Evolutionary conservation across 2,797 vertebrate genomes (phyloP), one percentile per base, ranked within the genome.

Genomic region (Pitangus sulphuratus): DNA sequence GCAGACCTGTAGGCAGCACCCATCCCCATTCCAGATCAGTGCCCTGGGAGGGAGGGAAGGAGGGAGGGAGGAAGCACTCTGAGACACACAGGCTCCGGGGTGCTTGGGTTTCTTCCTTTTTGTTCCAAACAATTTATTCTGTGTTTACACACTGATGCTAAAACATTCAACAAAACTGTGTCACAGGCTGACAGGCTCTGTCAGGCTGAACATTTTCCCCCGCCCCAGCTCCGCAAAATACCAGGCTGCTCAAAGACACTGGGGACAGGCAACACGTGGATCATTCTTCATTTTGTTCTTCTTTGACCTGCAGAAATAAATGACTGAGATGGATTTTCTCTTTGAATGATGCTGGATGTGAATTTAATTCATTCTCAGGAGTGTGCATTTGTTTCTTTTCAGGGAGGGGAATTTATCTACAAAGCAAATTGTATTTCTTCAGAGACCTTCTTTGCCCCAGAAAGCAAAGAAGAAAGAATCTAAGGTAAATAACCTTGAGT

Each of bases 371-470:
- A 93, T 90, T 91, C 65, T 95, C 90, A 51, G 74, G 91, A 87
- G 83, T 57, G 16, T 90, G 86, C 77, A 35, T 95, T 96, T 96
- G 91, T 93, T 96, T 68, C 97, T 92, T 97, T 98, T 25, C 91
- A 99, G 99, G 89, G 99, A 99, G 72, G 99, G 99, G 64, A 99
- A 98, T 93, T 95, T 99, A 95, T 98, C 99, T 96, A 99, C 99
- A 97, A 99, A 99, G 97, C 99, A 99, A 98, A 99, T 99, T 25
- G 98, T 99, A 91, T 99, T 99, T 97, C 99, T 99, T 96, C 99
- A 99, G 98, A 99, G 99, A 98, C 99, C 99, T 3, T 97, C 99
- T 88, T 97, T 99, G 97, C 98, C 98, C 96, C 98, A 99, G 97
- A 98, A 98, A 98, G 86, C 89, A 84, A 99, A 99, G 98, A 99